A percentile compares a stretch with the other conserved stretches of the same genome.
phyloP scores from a whole-genome alignment of 1,140 invertebrate genomes.

The Drosophila murphyi region DNA sequence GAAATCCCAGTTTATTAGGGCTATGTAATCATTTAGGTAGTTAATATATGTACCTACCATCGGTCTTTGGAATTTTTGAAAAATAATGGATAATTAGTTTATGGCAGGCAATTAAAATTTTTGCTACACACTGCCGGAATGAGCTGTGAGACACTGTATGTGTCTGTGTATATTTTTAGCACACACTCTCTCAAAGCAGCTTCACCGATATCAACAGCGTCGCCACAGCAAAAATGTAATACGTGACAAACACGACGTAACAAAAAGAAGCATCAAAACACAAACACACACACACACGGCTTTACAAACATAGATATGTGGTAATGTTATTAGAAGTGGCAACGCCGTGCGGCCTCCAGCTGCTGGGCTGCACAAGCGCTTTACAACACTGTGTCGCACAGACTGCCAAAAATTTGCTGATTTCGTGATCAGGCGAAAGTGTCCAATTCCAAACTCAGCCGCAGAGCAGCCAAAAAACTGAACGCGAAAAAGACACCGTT shows the following conservation, averaged over 20 bases:
- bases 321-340: constrained; percentile 22
- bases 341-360: constrained; percentile 29
- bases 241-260: constrained; percentile 62
- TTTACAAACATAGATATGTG: background rate
- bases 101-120: no score
- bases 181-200: constrained; percentile 3
- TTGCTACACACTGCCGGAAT: no score
- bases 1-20: no score
- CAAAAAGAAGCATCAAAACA: constrained; percentile 19
- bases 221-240: constrained; percentile 38
- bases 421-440: constrained; percentile 41
- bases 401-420: constrained; percentile 32
- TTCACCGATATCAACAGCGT: constrained; percentile 8
- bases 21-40: no score
- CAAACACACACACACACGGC: background rate
- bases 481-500: background rate
- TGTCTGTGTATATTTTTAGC: constrained; percentile 21
- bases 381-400: constrained; percentile 37
- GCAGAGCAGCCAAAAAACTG: background rate
- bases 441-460: constrained; percentile 7
- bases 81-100: no score
- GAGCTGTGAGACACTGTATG: no score
- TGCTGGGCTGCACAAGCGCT: constrained; percentile 19
- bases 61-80: no score
- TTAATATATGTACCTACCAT: no score